Conservation (phyloP, 2,888 invertebrate species). For the Drosophila cognata region DNA sequence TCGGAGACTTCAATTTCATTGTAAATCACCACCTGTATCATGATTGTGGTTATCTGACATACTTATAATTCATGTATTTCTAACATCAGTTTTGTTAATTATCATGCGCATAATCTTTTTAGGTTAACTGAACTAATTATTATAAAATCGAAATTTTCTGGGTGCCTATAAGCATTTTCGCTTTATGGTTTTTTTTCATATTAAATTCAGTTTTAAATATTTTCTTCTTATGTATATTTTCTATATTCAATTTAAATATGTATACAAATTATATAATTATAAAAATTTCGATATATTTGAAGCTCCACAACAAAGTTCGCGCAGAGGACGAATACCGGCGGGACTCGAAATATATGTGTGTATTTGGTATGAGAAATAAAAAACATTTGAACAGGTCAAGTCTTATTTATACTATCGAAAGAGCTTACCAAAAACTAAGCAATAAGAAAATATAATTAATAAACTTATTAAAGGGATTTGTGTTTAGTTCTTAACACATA, state of each 20-base stretch:
- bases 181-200: neutral
- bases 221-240: neutral
- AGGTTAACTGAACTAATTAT: neutral
- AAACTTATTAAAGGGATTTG: neutral
- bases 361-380: neutral
- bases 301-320: neutral
- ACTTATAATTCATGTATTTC: neutral
- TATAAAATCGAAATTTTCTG: neutral
- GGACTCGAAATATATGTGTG: neutral
- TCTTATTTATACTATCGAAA: neutral
- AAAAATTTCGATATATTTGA: neutral
- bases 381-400: neutral
- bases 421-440: neutral
- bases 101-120: neutral
- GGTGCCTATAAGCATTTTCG: neutral
- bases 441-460: neutral
- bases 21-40: conserved; percentile 1
- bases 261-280: neutral
- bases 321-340: neutral
- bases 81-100: neutral
- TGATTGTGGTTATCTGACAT: neutral
- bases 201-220: neutral
- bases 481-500: neutral
- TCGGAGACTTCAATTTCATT: conserved; percentile 1
- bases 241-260: neutral